A percentile compares a stretch with the other conserved stretches of the same genome.
Evolutionary conservation across 2,797 vertebrate species (phyloP).

Genomic region (Intellagama lesueurii): DNA sequence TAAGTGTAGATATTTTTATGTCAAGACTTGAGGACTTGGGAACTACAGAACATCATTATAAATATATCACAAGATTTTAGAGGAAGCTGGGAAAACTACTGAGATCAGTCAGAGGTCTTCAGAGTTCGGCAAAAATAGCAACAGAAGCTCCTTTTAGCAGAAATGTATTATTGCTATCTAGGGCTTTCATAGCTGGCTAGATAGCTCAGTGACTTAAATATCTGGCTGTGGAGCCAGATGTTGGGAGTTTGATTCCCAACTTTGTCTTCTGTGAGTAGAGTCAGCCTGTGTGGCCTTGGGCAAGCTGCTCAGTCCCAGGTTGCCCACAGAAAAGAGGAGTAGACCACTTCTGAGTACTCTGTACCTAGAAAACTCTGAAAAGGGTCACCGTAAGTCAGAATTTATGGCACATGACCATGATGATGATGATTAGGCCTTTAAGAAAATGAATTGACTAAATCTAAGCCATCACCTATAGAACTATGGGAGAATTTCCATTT

Average conservation of each 20-base stretch:
- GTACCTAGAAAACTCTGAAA: too few species aligned
- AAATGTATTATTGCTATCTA: constrained; percentile 1
- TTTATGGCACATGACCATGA: too few species aligned
- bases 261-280: too few species aligned
- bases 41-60: not conserved
- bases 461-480: not conserved
- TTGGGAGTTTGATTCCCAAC: too few species aligned
- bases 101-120: not conserved
- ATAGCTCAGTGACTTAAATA: too few species aligned
- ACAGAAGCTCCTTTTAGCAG: not conserved
- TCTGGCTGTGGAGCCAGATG: too few species aligned
- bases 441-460: constrained; percentile 1
- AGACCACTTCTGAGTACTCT: too few species aligned
- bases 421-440: not conserved
- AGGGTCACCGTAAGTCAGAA: too few species aligned
- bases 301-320: too few species aligned
- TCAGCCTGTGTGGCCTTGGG: too few species aligned
- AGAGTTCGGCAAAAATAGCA: not conserved
- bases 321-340: too few species aligned
- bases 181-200: not conserved
- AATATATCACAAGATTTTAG: constrained; percentile 19
- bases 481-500: not conserved
- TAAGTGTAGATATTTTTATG: not conserved
- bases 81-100: constrained; percentile 1
- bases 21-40: constrained; percentile 8